A percentile compares a stretch with the other conserved stretches of the same genome.
phyloP scores from a whole-genome alignment of 2,113 vertebrate genomes.

The Empidonax traillii region DNA sequence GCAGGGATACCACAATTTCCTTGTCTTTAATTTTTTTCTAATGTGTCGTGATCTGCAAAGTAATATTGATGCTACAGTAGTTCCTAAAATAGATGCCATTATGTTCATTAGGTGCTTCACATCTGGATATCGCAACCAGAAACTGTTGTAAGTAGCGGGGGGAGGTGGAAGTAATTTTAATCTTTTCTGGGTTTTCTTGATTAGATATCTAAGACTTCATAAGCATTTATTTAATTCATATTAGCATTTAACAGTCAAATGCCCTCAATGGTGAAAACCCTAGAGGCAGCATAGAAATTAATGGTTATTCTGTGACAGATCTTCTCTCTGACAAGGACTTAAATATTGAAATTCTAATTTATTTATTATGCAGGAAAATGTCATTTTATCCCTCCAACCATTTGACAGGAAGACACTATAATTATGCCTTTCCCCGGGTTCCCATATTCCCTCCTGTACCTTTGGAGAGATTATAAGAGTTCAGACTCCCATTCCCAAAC shows the following conservation, averaged over 20 bases:
- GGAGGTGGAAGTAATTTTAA: background rate
- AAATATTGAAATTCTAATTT: slow-evolving; percentile 63
- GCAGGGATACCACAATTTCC: slow-evolving; percentile 34
- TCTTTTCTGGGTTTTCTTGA: slow-evolving; percentile 50
- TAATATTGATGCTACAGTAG: background rate
- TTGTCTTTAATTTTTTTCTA: slow-evolving; percentile 53
- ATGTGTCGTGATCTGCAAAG: background rate
- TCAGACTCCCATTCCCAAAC: background rate
- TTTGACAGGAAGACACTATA: slow-evolving; percentile 20
- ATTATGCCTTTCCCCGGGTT: background rate
- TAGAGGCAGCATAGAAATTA: slow-evolving; percentile 19
- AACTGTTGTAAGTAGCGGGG: background rate
- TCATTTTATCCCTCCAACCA: slow-evolving; percentile 37
- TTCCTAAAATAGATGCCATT: slow-evolving; percentile 53
- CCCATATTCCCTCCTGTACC: background rate
- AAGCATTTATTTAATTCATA: slow-evolving; percentile 53
- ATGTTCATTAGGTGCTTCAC: slow-evolving; percentile 43
- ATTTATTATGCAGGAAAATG: slow-evolving; percentile 58
- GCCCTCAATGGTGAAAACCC: background rate
- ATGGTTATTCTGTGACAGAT: slow-evolving; percentile 11
- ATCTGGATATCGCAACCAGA: slow-evolving; percentile 39
- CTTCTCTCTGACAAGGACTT: slow-evolving; percentile 33
- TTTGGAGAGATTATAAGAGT: background rate
- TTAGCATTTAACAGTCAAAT: slow-evolving; percentile 55
- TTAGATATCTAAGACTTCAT: slow-evolving; percentile 41